Percentiles rank a stretch among this genome's conserved stretches.
Conservation (phyloP, 2,797 vertebrate genomes). For the Lacerta bilineata region DNA sequence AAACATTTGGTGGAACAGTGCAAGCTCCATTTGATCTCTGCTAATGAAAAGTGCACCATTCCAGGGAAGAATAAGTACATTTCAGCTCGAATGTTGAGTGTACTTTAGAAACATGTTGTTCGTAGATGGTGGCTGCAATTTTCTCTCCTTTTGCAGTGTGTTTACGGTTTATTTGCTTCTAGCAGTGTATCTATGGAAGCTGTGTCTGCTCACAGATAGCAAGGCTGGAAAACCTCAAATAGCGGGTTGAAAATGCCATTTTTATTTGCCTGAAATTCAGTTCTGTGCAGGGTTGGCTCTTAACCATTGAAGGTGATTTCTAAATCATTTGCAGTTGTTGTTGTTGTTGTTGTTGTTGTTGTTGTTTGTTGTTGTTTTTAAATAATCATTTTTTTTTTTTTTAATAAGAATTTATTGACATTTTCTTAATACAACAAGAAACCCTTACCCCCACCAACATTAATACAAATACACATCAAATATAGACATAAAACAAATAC, state of each 20-base stretch:
- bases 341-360: no score
- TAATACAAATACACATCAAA: no score
- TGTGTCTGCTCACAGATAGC: neutral
- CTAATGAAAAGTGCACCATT: neutral
- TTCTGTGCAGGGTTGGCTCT: neutral
- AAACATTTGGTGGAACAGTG: neutral
- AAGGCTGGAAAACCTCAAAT: neutral
- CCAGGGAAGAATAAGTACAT: neutral
- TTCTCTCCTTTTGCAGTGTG: neutral
- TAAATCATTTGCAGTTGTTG: no score
- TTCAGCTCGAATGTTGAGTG: neutral
- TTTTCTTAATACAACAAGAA: no score
- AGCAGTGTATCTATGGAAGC: neutral
- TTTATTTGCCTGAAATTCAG: neutral
- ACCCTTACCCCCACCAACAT: no score
- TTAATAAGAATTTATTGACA: no score
- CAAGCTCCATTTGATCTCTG: neutral
- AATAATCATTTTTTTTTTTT: no score
- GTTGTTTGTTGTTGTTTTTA: no score
- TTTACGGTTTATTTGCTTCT: conserved; percentile 16
- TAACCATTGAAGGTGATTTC: neutral
- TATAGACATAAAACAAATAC: no score
- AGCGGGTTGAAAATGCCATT: neutral
- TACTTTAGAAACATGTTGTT: neutral
- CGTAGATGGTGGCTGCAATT: neutral